These are phyloP conservation scores for Umimayanthus kanabou DNA, from an alignment of 92 coral and sea anemone species.

Conservation along the genomic window DNA sequence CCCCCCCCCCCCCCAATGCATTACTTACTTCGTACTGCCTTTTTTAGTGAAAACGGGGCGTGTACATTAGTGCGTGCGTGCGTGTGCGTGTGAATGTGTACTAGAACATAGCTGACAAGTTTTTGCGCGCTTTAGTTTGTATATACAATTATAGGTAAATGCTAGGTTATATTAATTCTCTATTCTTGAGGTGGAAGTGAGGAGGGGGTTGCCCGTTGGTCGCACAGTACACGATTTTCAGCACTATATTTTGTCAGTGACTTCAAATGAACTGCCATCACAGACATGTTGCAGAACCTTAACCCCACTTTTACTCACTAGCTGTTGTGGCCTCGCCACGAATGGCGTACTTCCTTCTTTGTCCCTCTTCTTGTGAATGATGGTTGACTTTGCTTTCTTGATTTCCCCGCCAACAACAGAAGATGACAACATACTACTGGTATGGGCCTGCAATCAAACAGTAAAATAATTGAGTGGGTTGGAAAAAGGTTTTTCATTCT, in stretches of 20 bases:
- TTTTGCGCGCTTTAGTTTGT: no score
- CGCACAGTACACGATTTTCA: no score
- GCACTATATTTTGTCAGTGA: background rate
- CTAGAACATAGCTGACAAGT: no score
- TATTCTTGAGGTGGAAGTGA: no score
- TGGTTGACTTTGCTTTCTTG: conserved; percentile 80
- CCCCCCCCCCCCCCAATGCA: background rate
- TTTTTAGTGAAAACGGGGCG: no score
- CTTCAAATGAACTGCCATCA: background rate
- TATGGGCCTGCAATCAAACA: conserved; percentile 8
- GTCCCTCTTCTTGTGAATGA: conserved; percentile 82
- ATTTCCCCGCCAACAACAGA: conserved; percentile 78
- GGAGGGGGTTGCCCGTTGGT: no score
- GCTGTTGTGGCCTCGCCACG: conserved; percentile 62
- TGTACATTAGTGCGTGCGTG: no score
- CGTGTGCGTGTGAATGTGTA: background rate
- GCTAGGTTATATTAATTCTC: no score
- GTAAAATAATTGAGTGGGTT: background rate
- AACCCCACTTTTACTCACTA: conserved; percentile 66
- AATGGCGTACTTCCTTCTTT: conserved; percentile 61
- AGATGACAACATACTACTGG: conserved; percentile 29
- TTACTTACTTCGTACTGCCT: background rate
- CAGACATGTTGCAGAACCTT: background rate
- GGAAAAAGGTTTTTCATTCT: background rate
- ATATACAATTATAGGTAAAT: no score